Evolutionary conservation across 1,140 invertebrate genomes (phyloP).

Genomic region (Bombus sylvicola): DNA sequence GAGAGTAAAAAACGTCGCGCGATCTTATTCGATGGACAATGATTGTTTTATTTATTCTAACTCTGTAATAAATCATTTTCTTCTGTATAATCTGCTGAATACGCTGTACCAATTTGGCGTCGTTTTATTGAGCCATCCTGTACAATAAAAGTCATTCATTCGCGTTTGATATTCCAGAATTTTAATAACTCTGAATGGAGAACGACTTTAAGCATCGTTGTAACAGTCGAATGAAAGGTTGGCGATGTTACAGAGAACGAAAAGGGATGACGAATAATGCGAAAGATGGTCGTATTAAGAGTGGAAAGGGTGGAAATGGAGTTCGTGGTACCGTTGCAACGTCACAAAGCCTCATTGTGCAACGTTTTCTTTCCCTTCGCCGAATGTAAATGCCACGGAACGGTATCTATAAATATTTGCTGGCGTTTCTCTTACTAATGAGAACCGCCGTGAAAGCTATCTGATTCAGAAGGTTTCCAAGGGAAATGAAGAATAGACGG

Average conservation of each 20-base stretch:
- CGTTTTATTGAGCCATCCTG: background rate
- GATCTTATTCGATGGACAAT: too few species aligned
- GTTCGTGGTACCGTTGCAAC: background rate
- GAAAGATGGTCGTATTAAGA: constrained; percentile 1
- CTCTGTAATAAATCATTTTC: background rate
- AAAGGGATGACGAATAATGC: constrained; percentile 1
- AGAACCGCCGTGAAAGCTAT: background rate
- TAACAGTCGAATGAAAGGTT: background rate
- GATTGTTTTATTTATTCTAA: too few species aligned
- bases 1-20: too few species aligned
- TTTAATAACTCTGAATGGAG: background rate
- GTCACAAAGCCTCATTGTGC: constrained; percentile 21
- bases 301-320: background rate
- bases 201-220: background rate
- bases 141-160: background rate
- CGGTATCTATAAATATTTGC: constrained; percentile 33
- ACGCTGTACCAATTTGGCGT: background rate
- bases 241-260: background rate
- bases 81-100: background rate
- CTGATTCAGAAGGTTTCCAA: background rate
- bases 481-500: too few species aligned
- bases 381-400: constrained; percentile 26
- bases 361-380: constrained; percentile 12
- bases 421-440: constrained; percentile 29
- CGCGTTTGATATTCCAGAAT: background rate